Base-by-base conservation (phyloP, 2,113 vertebrate species). In the Oreocharis arfaki region DNA sequence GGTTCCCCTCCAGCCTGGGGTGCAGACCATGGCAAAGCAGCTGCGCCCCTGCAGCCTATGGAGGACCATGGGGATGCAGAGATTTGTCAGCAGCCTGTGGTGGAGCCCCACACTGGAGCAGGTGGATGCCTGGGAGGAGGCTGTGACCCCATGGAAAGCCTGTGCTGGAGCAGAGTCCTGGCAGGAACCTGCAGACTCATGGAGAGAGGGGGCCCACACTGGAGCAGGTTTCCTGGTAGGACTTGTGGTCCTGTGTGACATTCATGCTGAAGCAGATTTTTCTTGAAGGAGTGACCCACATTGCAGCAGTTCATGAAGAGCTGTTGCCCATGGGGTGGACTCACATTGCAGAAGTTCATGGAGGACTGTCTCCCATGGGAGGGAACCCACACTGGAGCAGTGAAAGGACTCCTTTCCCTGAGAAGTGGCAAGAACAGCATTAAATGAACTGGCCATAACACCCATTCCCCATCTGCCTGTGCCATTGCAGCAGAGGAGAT, bases 371-470 rank as follows among this genome's bases (percentile, higher is more conserved):
- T 59, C 8, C 32, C 16, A 17, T 32, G 16, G 26, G 16, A 50
- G 10, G 8, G 7, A 59, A 6, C 4, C 8, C 4, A 32, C 0
- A 0, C 1, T 55, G n/a, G 10, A 35, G 26, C 13, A 76, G 32
- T 16, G 16, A 10, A 67, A 67, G 16, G 16, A 21, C 16, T 67
- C 16, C 3, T 49, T 42, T 67, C 13, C 32, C 35, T 67, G 20
- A 35, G 26, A 30, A 42, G 6, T 21, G 11, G 26, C 32, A 32
- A 52, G 44, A 57, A 49, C 12, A 33, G 5, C 35, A 32, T 57
- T 42, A 50, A 16, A 35, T 67, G 20, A 26, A 42, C 11, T 14
- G 16, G 35, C 7, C 7, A 13, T 11, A 42, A 49, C 21, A 8
- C 11, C 8, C 5, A 35, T 50, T 50, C 30, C 13, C 32, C 26